Evolutionary conservation across 2,113 vertebrate genomes (phyloP), one percentile per base, ranked within the genome.

Genomic region (Oncorhynchus tshawytscha): DNA sequence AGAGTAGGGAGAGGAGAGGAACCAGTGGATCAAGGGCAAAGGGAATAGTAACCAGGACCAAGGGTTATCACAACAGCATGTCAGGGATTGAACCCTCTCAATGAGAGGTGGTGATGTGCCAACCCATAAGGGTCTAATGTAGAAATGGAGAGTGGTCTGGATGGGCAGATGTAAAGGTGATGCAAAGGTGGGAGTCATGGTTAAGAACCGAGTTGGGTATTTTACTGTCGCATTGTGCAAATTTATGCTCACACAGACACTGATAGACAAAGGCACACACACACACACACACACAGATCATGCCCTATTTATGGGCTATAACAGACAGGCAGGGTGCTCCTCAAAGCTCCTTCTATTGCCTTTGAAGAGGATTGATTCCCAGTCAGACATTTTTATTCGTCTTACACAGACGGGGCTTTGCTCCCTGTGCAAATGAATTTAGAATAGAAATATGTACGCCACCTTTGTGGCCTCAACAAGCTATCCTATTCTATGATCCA

Each of bases 341-440:
- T 77, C 60, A 78, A 83, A 81, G 71, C 81, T 82, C 73, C 71
- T 73, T 73, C 49, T 65, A 16, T 69, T 72, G 67, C 24, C 71
- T 88, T 88, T 80, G 84, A 90, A 76, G 80, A 75, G 83, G 77
- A 85, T 79, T 85, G 74, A 87, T 81, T 85, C 54, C 54, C 68
- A 54, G 68, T 45, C 22, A 74, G 64, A 75, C 51, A 62, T 73
- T 78, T 82, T 85, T 71, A 77, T 77, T 79, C 57, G 70, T 72
- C 45, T 71, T 59, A 67, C 67, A 84, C 67, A 81, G 78, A 83
- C 66, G 16, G 51, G 71, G 45, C 54, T 71, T 74, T 73, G 71
- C 77, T 82, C 79, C 59, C 59, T 82, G 48, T 39, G 80, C 70
- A 78, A 73, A 83, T 70, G n/a, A 22, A 71, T 72, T 74, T 68